phyloP scores from a whole-genome alignment of 1,140 invertebrate species.

The Thaumetopoea pityocampa region DNA sequence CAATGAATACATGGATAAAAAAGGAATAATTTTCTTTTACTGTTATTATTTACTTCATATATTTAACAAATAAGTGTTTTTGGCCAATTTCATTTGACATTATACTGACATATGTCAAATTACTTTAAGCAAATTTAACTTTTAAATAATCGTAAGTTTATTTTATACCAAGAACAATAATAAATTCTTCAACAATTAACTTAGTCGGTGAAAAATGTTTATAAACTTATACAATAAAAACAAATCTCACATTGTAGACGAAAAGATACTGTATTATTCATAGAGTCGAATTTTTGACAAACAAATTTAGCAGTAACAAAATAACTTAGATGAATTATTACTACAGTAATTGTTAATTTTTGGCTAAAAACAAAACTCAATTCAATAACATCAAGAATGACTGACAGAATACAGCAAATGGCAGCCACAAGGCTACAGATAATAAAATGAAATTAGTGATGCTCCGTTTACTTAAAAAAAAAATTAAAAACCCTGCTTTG shows the following conservation, averaged over 20 bases:
- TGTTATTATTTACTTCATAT: background rate
- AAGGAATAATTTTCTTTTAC: too few relatives aligned
- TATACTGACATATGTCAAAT: conserved; percentile 61
- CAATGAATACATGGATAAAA: too few relatives aligned
- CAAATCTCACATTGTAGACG: conserved; percentile 40
- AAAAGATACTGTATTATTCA: conserved; percentile 3
- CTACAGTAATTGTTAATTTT: conserved; percentile 4
- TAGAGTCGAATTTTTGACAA: conserved; percentile 3
- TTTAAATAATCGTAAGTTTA: too few relatives aligned
- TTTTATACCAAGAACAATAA: too few relatives aligned
- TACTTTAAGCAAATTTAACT: conserved; percentile 16
- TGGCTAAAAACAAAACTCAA: conserved; percentile 47
- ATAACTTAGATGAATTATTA: conserved; percentile 10
- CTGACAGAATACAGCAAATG: conserved; percentile 73
- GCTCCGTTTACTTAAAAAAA: too few relatives aligned
- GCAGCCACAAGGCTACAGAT: conserved; percentile 46
- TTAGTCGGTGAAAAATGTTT: conserved; percentile 14
- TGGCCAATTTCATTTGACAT: conserved; percentile 46
- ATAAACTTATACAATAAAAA: conserved; percentile 25
- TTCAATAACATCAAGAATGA: conserved; percentile 72
- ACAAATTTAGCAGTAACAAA: conserved; percentile 3
- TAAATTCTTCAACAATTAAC: conserved; percentile 7
- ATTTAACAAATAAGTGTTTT: background rate
- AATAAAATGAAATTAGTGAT: conserved; percentile 5
- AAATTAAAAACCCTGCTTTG: too few relatives aligned